These are phyloP conservation scores for Pseudorhombus dupliciocellatus DNA, from an alignment of 2,113 vertebrate genomes.

Conservation along the genomic window DNA sequence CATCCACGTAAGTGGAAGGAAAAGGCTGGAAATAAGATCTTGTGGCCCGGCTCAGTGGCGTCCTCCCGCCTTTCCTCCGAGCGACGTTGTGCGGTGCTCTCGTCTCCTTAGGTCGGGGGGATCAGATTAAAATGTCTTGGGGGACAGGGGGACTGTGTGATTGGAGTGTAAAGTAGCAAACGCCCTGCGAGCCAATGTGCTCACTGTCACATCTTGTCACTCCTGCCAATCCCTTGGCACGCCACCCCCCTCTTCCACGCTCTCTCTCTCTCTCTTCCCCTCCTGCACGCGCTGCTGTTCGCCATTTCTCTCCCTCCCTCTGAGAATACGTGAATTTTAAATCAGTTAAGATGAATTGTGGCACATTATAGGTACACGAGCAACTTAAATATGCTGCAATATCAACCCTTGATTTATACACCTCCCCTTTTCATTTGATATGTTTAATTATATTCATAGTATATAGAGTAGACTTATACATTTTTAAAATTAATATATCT, in stretches of 20 bases:
- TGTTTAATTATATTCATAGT: conserved; percentile 33
- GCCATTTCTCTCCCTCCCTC: conserved; percentile 6
- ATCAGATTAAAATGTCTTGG: conserved; percentile 77
- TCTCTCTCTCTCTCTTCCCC: conserved; percentile 2
- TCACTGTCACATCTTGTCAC: conserved; percentile 78
- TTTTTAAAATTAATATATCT: conserved; percentile 36
- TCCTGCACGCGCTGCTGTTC: background rate
- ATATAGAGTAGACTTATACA: conserved; percentile 31
- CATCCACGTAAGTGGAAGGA: conserved; percentile 50
- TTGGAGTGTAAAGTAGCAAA: conserved; percentile 79
- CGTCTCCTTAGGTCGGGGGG: conserved; percentile 48
- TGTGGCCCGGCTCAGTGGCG: background rate
- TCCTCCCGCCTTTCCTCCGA: conserved; percentile 19
- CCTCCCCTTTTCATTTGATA: conserved; percentile 10
- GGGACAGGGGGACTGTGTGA: conserved; percentile 71
- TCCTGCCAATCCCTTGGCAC: conserved; percentile 62
- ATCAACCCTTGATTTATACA: background rate
- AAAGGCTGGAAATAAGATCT: conserved; percentile 50
- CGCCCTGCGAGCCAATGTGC: conserved; percentile 73
- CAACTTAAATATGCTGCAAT: conserved; percentile 11
- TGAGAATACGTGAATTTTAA: conserved; percentile 48
- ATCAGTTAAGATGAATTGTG: conserved; percentile 34
- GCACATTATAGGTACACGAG: conserved; percentile 1
- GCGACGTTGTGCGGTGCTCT: conserved; percentile 27
- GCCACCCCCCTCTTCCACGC: background rate